Conservation (phyloP, 2,797 vertebrate genomes). For the Natrix natrix region DNA sequence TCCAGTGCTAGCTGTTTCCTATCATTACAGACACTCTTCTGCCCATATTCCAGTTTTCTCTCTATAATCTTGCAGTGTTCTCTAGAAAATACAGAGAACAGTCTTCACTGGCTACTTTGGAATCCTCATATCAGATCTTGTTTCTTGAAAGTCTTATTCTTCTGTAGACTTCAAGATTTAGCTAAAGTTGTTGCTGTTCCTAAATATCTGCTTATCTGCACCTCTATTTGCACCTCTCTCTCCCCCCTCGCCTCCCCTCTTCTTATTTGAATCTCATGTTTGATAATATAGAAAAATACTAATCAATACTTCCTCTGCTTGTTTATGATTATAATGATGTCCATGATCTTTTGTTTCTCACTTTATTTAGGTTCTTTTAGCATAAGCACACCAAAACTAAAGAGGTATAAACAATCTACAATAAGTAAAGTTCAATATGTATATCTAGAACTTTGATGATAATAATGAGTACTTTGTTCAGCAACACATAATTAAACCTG, state of each 20-base stretch:
- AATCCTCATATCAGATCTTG: not conserved
- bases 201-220: not conserved
- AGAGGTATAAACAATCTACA: not conserved
- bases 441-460: not conserved
- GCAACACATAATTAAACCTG: not conserved
- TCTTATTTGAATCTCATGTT: not conserved
- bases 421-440: not conserved
- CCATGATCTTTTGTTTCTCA: not conserved
- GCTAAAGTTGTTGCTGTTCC: not conserved
- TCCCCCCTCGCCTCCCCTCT: not conserved
- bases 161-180: not conserved
- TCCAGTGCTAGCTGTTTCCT: not conserved
- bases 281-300: not conserved
- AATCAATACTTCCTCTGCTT: not conserved
- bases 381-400: not conserved
- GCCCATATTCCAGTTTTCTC: not conserved
- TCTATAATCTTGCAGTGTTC: not conserved
- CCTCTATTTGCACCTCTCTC: not conserved
- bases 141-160: not conserved
- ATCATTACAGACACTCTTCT: not conserved
- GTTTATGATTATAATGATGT: not conserved
- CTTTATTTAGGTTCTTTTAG: not conserved
- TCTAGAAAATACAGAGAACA: not conserved
- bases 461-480: not conserved
- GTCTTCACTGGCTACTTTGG: not conserved